phyloP scores from a whole-genome alignment of 2,113 vertebrate species.

The Eudyptes chrysolophus region DNA sequence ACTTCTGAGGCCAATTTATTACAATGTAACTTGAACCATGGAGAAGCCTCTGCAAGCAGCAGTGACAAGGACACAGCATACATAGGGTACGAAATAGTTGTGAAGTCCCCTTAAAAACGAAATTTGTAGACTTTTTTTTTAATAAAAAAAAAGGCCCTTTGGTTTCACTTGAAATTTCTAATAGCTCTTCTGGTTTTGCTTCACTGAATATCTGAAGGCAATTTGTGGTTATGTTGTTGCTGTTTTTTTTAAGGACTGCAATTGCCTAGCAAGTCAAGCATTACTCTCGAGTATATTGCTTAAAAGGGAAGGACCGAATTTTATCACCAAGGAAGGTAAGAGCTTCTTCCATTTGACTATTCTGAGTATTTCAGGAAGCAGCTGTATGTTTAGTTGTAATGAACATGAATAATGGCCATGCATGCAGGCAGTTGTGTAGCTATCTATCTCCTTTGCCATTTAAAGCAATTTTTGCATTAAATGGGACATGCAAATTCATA shows the following conservation, averaged over 20 bases:
- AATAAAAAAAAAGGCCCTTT: neutral
- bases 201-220: neutral
- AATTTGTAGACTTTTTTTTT: neutral
- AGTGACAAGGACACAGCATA: neutral
- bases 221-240: neutral
- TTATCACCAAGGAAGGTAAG: constrained; percentile 89
- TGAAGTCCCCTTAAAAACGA: neutral
- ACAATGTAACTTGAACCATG: neutral
- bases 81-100: neutral
- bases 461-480: constrained; percentile 39
- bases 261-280: constrained; percentile 88
- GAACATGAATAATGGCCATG: neutral
- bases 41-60: neutral
- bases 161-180: neutral
- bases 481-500: neutral
- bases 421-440: neutral
- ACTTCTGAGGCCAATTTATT: neutral
- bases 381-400: neutral
- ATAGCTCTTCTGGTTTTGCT: neutral
- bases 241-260: constrained; percentile 81
- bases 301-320: constrained; percentile 89
- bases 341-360: neutral
- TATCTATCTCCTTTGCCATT: constrained; percentile 27
- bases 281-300: constrained; percentile 86
- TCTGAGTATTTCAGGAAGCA: neutral